Conservation (phyloP, 2,888 invertebrate genomes). For the Nemotelus pantherinus region DNA sequence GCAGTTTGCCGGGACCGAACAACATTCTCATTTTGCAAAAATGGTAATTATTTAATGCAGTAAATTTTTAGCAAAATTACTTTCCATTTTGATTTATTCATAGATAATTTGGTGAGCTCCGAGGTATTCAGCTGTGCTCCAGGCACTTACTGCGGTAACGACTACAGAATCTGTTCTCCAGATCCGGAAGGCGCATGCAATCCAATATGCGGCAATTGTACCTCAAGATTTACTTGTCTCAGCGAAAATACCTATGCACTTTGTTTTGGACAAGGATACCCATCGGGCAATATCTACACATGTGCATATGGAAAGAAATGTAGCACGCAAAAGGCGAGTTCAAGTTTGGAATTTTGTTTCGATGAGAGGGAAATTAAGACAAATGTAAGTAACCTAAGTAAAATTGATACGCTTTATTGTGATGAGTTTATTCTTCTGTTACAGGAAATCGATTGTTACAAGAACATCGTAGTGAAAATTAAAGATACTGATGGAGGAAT, state of each 20-base stretch:
- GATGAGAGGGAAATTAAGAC: background rate
- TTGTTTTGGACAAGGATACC: constrained; percentile 30
- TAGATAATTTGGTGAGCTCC: background rate
- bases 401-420: background rate
- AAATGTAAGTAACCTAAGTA: background rate
- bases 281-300: background rate
- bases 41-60: background rate
- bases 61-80: background rate
- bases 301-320: constrained; percentile 13
- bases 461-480: constrained; percentile 14
- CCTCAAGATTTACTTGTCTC: constrained; percentile 22
- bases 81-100: background rate
- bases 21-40: constrained; percentile 23
- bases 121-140: background rate
- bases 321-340: constrained; percentile 9
- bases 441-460: constrained; percentile 36
- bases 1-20: constrained; percentile 7
- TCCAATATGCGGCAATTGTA: constrained; percentile 35
- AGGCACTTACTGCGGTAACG: constrained; percentile 20
- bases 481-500: background rate
- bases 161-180: background rate
- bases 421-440: background rate
- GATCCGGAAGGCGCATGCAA: constrained; percentile 4
- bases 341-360: background rate
- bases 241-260: constrained; percentile 36